A percentile compares a stretch with the other conserved stretches of the same genome.
phyloP scores from a whole-genome alignment of 1,140 invertebrate species.

The Cydia strobilella region DNA sequence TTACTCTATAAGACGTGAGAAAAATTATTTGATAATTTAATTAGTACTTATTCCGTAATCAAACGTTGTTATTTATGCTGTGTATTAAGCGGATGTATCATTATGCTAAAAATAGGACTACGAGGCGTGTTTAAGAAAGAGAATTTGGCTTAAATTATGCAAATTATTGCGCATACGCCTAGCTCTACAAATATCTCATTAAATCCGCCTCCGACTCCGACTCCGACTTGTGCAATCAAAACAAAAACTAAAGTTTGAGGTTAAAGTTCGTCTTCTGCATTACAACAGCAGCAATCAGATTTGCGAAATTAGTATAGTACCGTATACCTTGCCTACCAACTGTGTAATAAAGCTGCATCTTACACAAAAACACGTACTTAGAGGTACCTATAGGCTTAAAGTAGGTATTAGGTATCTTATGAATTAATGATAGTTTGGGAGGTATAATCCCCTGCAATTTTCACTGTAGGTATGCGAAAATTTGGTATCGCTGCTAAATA shows the following conservation, averaged over 20 bases:
- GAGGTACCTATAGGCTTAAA: too few relatives aligned
- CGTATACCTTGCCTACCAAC: background rate
- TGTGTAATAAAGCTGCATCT: too few relatives aligned
- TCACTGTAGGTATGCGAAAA: too few relatives aligned
- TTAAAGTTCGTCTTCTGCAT: background rate
- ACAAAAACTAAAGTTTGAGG: background rate
- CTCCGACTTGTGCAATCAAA: background rate
- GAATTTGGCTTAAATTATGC: background rate
- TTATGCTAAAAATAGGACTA: background rate
- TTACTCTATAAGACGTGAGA: too few relatives aligned
- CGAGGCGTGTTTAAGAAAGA: background rate
- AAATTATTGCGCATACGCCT: background rate
- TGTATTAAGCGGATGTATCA: background rate
- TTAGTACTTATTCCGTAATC: too few relatives aligned
- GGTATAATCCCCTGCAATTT: too few relatives aligned
- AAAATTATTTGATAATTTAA: too few relatives aligned
- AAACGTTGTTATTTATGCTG: too few relatives aligned
- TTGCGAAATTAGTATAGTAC: background rate
- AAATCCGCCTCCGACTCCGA: background rate
- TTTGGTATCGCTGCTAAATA: too few relatives aligned
- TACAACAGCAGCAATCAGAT: background rate
- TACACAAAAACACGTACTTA: too few relatives aligned
- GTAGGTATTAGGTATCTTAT: too few relatives aligned
- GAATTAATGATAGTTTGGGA: too few relatives aligned
- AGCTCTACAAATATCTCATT: constrained; percentile 7